Conservation (phyloP, 2,888 invertebrate genomes). For the Epirrhoe tristata region DNA sequence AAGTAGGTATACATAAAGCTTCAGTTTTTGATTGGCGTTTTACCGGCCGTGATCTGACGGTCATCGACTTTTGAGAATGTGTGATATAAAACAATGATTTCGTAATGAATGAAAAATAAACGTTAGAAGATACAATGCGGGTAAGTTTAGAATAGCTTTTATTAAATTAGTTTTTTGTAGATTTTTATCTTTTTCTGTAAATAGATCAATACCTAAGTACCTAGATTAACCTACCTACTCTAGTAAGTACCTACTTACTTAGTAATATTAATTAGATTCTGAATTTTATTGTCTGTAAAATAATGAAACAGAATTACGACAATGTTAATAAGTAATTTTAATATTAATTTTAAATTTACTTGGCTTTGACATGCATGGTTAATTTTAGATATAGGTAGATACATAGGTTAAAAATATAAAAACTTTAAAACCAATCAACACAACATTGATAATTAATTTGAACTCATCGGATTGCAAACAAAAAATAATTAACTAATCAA, state of each 20-base stretch:
- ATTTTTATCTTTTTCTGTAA: constrained; percentile 8
- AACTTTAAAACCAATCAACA: constrained; percentile 17
- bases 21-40: not conserved
- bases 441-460: constrained; percentile 34
- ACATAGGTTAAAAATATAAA: too few species aligned
- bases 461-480: constrained; percentile 31
- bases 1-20: too few species aligned
- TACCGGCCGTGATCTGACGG: constrained; percentile 8
- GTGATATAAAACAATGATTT: constrained; percentile 22
- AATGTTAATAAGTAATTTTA: too few species aligned
- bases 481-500: constrained; percentile 41
- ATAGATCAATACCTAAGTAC: too few species aligned
- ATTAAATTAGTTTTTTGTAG: constrained; percentile 62
- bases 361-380: too few species aligned
- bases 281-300: too few species aligned
- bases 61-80: not conserved
- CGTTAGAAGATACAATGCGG: constrained; percentile 20
- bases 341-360: too few species aligned
- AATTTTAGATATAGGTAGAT: not conserved
- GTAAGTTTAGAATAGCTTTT: constrained; percentile 20
- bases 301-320: too few species aligned
- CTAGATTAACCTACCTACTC: too few species aligned
- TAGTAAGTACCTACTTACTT: not conserved
- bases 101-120: constrained; percentile 31
- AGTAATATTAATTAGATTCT: too few species aligned